These are phyloP conservation scores for Melanogrammus aeglefinus DNA, from an alignment of 2,797 vertebrate species.

Conservation along the genomic window DNA sequence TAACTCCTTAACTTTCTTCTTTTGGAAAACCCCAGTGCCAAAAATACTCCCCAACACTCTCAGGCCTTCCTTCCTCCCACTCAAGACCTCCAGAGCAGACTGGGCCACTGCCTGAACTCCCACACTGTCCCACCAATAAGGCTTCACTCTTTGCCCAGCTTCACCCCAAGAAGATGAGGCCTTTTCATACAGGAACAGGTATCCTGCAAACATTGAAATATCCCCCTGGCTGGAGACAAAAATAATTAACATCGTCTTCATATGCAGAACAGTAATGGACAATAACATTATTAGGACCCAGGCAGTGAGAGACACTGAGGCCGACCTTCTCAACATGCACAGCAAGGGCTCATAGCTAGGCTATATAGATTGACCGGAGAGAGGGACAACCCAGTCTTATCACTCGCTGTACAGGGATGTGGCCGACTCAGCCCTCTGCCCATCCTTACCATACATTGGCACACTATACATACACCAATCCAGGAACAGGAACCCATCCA, in stretches of 20 bases:
- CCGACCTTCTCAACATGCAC: neutral
- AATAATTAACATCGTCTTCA: neutral
- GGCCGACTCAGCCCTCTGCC: slow-evolving; percentile 1
- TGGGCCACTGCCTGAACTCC: neutral
- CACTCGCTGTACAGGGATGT: neutral
- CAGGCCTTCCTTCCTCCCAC: neutral
- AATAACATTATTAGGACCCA: slow-evolving; percentile 22
- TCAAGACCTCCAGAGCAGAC: neutral
- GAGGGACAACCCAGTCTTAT: neutral
- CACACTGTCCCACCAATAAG: neutral
- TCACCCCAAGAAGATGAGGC: neutral
- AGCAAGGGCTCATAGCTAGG: neutral
- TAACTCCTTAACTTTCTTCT: slow-evolving; percentile 13
- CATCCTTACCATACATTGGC: neutral
- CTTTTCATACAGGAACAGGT: no score
- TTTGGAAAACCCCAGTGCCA: neutral
- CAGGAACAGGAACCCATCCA: neutral
- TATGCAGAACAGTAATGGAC: slow-evolving; percentile 11
- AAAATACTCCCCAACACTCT: neutral
- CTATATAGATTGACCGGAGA: neutral
- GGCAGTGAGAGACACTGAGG: slow-evolving; percentile 3
- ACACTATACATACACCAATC: neutral
- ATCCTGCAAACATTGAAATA: neutral
- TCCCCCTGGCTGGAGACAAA: neutral
- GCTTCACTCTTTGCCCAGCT: neutral